A percentile compares a stretch with the other conserved stretches of the same genome.
phyloP scores from a whole-genome alignment of 2,797 vertebrate species.

The Morelia viridis region DNA sequence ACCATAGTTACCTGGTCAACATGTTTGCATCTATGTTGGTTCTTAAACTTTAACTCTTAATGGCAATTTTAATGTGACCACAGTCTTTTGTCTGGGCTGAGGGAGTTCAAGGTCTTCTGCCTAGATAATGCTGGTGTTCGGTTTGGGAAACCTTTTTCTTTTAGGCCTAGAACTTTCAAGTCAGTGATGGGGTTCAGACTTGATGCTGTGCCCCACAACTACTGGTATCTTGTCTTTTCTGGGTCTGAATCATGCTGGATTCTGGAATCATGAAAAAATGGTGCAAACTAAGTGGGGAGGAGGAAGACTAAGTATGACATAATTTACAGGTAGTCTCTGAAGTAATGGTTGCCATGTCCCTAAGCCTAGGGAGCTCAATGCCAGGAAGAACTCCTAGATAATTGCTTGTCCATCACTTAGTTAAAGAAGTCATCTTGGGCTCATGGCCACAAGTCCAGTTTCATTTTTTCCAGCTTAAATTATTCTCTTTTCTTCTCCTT shows the following conservation, averaged over 20 bases:
- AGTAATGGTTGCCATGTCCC: background rate
- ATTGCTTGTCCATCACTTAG: background rate
- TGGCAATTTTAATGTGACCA: background rate
- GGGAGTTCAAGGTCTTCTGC: background rate
- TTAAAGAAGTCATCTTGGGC: background rate
- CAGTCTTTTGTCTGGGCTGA: background rate
- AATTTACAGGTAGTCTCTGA: background rate
- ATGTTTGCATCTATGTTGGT: too few species aligned
- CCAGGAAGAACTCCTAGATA: background rate
- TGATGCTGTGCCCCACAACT: too few species aligned
- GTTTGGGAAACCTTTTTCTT: background rate
- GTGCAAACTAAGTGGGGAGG: too few species aligned
- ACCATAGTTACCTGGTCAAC: too few species aligned
- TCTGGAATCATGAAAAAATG: background rate
- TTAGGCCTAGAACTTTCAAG: background rate
- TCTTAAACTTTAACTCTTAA: too few species aligned
- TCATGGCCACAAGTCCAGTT: background rate
- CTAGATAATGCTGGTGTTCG: background rate
- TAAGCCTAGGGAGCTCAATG: background rate
- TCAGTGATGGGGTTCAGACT: background rate
- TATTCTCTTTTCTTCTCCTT: slow-evolving; percentile 43
- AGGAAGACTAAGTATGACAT: background rate
- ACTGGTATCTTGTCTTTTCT: background rate
- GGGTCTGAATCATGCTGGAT: background rate
- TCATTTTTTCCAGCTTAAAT: background rate